phyloP scores from a whole-genome alignment of 1,140 invertebrate species.

The Drosophila auraria region DNA sequence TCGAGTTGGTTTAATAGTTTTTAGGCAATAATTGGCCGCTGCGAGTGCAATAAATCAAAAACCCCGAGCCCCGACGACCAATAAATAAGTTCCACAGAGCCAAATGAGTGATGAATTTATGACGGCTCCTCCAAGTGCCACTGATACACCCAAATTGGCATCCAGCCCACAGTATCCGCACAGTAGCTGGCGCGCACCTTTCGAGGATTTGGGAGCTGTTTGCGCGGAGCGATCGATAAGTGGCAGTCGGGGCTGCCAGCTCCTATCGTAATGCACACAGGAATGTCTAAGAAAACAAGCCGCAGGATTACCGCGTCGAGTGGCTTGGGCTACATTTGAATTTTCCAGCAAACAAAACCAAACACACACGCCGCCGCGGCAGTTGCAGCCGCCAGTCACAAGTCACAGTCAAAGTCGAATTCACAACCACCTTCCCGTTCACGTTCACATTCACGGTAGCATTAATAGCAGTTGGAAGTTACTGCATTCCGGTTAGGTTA shows the following conservation, averaged over 20 bases:
- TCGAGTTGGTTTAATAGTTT: slow-evolving; percentile 52
- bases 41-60: slow-evolving; percentile 73
- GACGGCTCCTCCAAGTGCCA: slow-evolving; percentile 56
- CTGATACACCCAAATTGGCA: slow-evolving; percentile 59
- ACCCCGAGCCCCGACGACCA: slow-evolving; percentile 16
- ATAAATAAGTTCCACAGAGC: slow-evolving; percentile 36
- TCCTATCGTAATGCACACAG: slow-evolving; percentile 68
- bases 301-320: slow-evolving; percentile 70
- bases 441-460: slow-evolving; percentile 32
- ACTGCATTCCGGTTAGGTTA: slow-evolving; percentile 69
- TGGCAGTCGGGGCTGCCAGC: slow-evolving; percentile 22
- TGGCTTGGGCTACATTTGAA: slow-evolving; percentile 74
- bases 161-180: slow-evolving; percentile 57
- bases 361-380: slow-evolving; percentile 33
- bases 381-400: slow-evolving; percentile 25
- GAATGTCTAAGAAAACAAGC: slow-evolving; percentile 78
- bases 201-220: slow-evolving; percentile 39
- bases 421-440: slow-evolving; percentile 13
- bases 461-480: slow-evolving; percentile 25
- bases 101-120: slow-evolving; percentile 80
- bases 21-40: slow-evolving; percentile 43
- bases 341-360: slow-evolving; percentile 70
- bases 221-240: slow-evolving; percentile 43
- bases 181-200: slow-evolving; percentile 60
- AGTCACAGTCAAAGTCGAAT: slow-evolving; percentile 25